Base-by-base conservation (phyloP, 2,113 vertebrate species). In the Rynchops niger region DNA sequence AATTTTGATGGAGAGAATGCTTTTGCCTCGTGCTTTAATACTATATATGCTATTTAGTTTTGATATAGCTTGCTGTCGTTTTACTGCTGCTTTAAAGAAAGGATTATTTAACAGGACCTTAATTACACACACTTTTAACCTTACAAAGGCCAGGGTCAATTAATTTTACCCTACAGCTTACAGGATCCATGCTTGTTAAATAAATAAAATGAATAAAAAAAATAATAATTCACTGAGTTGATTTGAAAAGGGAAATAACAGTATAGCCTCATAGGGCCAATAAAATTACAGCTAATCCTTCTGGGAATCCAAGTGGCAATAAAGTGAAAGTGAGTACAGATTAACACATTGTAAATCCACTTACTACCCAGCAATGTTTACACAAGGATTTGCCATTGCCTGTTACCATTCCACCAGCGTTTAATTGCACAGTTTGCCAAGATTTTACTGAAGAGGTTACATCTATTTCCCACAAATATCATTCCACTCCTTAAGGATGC, bases 261-360 rank as follows among this genome's bases (percentile, higher is more conserved):
- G 98, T 98, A 98, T 97, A 98, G 97, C 97, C 95, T 98, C 99
- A 98, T 98, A 99, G 98, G 98, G 98, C 98, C 98, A 98, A 98
- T 98, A 98, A 99, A 99, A 98, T 98, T 98, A 98, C 98, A 98
- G 98, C 98, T 99, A 99, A 99, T 99, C 98, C 98, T 97, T 98
- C 97, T 98, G 98, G 98, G 99, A 99, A 98, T 98, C 98, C 98
- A 98, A 98, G 98, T 98, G 98, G 98, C 98, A 99, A 99, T 99
- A 99, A 99, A 99, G 98, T 99, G 98, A 97, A 98, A 99, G 98
- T 98, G 98, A 98, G 98, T 97, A 97, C 96, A 98, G 98, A 99
- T 98, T 98, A 98, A 98, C 98, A 98, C 97, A 98, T 97, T 98
- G 98, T 98, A 98, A 98, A 99, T 98, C 98, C 98, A 99, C 98